Conservation (phyloP, 2,888 invertebrate genomes). For the Mylabris sibirica region DNA sequence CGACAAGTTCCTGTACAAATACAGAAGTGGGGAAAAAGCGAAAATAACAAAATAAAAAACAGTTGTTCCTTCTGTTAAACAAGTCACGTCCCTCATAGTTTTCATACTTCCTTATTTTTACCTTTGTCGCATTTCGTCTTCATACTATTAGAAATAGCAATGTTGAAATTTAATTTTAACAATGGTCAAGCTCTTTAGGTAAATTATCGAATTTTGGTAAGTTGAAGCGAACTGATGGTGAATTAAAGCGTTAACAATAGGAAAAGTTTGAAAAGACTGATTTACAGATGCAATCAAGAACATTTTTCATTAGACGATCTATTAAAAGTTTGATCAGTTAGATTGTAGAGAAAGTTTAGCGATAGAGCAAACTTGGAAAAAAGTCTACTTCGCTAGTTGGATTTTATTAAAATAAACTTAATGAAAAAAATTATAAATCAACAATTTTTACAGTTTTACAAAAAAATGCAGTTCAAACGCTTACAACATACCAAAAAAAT, state of each 20-base stretch:
- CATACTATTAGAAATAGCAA: not conserved
- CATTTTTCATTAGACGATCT: slow-evolving; percentile 9
- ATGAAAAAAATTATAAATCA: no score
- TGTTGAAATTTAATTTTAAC: not conserved
- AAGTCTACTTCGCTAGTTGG: not conserved
- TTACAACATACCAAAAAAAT: no score
- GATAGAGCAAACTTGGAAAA: not conserved
- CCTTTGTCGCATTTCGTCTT: not conserved
- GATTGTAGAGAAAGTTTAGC: not conserved
- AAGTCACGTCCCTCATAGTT: not conserved
- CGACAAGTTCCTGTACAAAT: not conserved
- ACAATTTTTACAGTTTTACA: no score
- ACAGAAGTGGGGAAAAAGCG: not conserved
- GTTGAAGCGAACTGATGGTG: not conserved
- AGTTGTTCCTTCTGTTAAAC: not conserved
- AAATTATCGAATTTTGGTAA: not conserved
- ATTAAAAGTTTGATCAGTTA: slow-evolving; percentile 9
- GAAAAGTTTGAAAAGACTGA: slow-evolving; percentile 6
- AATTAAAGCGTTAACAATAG: not conserved
- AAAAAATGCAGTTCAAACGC: no score
- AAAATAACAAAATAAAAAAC: not conserved
- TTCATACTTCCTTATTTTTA: not conserved
- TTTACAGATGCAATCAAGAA: slow-evolving; percentile 11
- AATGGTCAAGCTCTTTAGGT: not conserved
- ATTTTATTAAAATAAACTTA: not conserved